Evolutionary conservation across 2,113 vertebrate species (phyloP), one percentile per base, ranked within the genome.

Genomic region (Vulpes lagopus): DNA sequence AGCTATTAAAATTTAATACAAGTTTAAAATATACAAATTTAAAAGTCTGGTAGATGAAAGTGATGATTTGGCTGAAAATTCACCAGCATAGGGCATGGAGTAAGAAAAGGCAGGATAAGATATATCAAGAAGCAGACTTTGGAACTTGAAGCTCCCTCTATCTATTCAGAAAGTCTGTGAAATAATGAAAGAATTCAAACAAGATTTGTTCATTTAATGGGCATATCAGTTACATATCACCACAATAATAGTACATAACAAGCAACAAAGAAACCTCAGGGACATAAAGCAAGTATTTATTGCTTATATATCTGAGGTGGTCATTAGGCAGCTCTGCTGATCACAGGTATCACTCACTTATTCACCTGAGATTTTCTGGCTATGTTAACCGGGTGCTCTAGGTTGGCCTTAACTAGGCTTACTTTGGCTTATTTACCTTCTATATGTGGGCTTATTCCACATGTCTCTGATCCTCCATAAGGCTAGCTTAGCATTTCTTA

Each of bases 21-120:
- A 30, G 4, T 74, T 79, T 93, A 62, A 64, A 57, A 27, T 80
- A 71, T 65, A 38, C 30, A 43, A 17, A 90, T 76, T 60, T 78
- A 23, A 76, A 86, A 69, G n/a, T 82, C 16, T 78, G 83, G 78
- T 15, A 89, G 25, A 55, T 64, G 38, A 16, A 89, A 3, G 35
- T 53, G 32, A 60, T 15, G 32, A 60, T 78, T 95, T 78, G 35
- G 11, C 67, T 60, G 2, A 93, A 95, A 97, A 82, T 82, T 82
- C 51, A 35, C 57, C 8, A 76, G 76, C 27, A 79, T 30, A 25
- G 30, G 20, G 49, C 73, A 17, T 60, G 4, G 32, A 86, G 5
- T 62, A 88, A n/a, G 43, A 35, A 78, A 51, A 60, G 43, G 2
- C 23, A 35, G 43, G 12, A 81, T 73, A 57, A 85, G 57, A 53